Evolutionary conservation across 2,797 vertebrate genomes (phyloP).

Genomic region (Chaenodraco wilsoni): DNA sequence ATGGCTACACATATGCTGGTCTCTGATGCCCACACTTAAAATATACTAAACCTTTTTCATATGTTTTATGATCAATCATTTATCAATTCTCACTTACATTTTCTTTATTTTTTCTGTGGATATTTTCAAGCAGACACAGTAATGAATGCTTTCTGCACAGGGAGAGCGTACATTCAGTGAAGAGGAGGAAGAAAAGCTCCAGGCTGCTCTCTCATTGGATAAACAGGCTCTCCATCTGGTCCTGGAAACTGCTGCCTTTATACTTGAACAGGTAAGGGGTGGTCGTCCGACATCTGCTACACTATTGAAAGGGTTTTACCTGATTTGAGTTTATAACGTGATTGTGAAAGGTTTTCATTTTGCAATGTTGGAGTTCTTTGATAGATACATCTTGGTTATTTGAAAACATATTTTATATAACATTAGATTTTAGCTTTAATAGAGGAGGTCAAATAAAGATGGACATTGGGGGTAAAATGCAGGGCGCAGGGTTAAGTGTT

Average conservation of each 20-base stretch:
- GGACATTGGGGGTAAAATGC: too few relatives aligned
- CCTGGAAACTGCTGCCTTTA: conserved; percentile 92
- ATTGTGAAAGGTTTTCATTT: neutral
- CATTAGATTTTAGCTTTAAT: neutral
- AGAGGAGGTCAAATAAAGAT: neutral
- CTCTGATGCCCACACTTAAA: neutral
- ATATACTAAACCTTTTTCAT: neutral
- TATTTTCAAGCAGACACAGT: neutral
- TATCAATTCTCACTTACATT: neutral
- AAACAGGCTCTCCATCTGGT: conserved; percentile 90
- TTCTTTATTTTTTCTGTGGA: neutral
- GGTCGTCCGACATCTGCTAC: neutral
- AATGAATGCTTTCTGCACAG: conserved; percentile 68
- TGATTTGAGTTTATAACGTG: neutral
- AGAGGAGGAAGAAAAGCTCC: conserved; percentile 95
- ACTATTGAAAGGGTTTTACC: neutral
- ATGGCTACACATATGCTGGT: neutral
- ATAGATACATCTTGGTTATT: neutral
- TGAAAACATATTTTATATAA: neutral
- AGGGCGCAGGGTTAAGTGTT: too few relatives aligned
- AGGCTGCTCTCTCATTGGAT: conserved; percentile 90
- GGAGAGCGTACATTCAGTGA: conserved; percentile 92
- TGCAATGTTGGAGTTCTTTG: neutral
- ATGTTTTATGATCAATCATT: neutral
- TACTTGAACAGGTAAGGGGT: conserved; percentile 91